A percentile compares a stretch with the other conserved stretches of the same genome.
Evolutionary conservation across 1,140 invertebrate species (phyloP).

Genomic region (Drosophila nebulosa): DNA sequence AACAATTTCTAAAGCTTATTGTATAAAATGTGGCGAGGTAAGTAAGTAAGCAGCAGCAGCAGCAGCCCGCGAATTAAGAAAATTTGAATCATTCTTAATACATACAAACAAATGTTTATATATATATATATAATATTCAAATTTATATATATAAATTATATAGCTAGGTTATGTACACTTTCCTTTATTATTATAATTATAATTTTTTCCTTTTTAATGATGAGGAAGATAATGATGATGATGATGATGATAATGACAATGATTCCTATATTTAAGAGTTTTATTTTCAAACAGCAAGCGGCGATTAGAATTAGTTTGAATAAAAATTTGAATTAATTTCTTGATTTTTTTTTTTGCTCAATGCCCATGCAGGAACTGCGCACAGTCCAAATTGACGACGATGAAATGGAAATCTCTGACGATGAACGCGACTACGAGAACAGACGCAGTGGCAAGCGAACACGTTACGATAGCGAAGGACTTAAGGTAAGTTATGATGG

Average conservation of each 20-base stretch:
- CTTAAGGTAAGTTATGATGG: constrained; percentile 55
- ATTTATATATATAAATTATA: constrained; percentile 40
- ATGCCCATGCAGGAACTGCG: constrained; percentile 87
- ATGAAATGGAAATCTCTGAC: constrained; percentile 80
- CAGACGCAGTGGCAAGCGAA: constrained; percentile 48
- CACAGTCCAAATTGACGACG: constrained; percentile 87
- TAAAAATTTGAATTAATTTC: constrained; percentile 11
- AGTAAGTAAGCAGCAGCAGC: constrained; percentile 49
- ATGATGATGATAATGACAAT: background rate
- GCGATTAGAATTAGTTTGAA: background rate
- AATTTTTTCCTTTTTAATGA: constrained; percentile 30
- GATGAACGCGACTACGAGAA: constrained; percentile 81
- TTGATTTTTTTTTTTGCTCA: constrained; percentile 35
- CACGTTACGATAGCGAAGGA: constrained; percentile 70
- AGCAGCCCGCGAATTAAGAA: constrained; percentile 24
- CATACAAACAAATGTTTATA: background rate
- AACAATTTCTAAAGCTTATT: constrained; percentile 42
- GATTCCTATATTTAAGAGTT: constrained; percentile 1
- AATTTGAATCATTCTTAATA: constrained; percentile 61
- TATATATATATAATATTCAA: background rate
- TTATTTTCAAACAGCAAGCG: background rate
- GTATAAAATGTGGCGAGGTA: constrained; percentile 61
- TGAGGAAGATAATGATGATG: constrained; percentile 16
- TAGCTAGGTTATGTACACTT: constrained; percentile 48
- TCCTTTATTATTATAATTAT: constrained; percentile 17